These are phyloP conservation scores for Sebastes alutus DNA, from an alignment of 2,797 vertebrate species.

Conservation along the genomic window DNA sequence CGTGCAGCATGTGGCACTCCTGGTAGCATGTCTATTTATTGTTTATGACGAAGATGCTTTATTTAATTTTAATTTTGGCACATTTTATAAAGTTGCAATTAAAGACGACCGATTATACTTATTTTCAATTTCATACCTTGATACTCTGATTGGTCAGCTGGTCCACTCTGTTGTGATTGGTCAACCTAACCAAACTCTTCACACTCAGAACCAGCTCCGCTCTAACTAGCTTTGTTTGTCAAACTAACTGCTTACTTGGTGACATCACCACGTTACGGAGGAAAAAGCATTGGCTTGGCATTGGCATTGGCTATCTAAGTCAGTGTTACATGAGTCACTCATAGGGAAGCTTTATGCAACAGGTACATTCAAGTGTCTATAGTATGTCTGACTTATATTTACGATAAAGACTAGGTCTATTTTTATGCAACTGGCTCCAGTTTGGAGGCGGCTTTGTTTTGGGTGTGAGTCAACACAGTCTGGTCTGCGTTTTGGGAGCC, in stretches of 20 bases:
- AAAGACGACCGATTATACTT: no score
- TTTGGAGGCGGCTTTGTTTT: neutral
- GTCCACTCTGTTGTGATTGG: no score
- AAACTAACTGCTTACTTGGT: no score
- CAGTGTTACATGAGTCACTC: neutral
- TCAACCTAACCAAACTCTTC: no score
- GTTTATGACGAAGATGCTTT: neutral
- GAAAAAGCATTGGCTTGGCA: no score
- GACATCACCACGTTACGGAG: no score
- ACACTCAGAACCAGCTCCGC: no score
- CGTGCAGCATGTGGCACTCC: neutral
- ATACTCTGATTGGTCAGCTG: no score
- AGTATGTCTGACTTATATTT: fast-evolving
- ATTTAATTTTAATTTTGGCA: neutral
- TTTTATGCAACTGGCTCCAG: neutral
- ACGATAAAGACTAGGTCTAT: neutral
- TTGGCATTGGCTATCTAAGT: neutral
- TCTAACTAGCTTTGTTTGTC: no score
- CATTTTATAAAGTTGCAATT: neutral
- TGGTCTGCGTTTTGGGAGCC: slow-evolving; percentile 54
- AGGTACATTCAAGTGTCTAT: neutral
- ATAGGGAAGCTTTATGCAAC: neutral
- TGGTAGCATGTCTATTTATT: neutral
- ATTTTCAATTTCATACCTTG: no score
- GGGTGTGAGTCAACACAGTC: slow-evolving; percentile 13